Conservation (phyloP, 2,888 invertebrate genomes). For the Aphidius colemani region DNA sequence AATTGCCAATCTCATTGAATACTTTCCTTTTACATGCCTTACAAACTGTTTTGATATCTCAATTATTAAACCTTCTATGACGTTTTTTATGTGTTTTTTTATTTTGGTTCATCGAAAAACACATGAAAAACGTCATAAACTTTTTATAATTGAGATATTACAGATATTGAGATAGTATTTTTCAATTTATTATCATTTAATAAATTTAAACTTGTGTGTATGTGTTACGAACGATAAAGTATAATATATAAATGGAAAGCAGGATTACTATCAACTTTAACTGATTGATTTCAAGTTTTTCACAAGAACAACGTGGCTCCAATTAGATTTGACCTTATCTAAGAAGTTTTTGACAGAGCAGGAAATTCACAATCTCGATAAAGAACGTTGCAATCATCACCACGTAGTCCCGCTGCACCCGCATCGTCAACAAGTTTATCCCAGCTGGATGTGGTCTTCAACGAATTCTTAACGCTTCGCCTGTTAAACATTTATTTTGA, state of each 20-base stretch:
- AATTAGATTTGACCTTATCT: conserved; percentile 17
- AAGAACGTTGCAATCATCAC: conserved; percentile 51
- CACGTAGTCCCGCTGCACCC: conserved; percentile 49
- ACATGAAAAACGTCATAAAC: no score
- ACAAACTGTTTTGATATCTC: no score
- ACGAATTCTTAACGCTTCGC: conserved; percentile 42
- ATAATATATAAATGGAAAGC: neutral
- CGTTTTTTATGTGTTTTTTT: no score
- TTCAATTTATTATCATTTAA: no score
- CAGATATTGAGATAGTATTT: no score
- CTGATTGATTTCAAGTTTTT: conserved; percentile 33
- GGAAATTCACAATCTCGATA: conserved; percentile 49
- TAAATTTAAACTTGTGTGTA: no score
- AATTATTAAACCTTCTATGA: no score
- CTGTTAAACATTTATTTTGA: conserved; percentile 33
- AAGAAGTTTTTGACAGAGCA: conserved; percentile 21
- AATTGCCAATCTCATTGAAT: no score
- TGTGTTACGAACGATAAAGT: neutral
- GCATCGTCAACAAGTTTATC: conserved; percentile 53
- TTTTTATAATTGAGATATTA: no score
- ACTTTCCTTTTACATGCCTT: no score
- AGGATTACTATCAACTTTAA: neutral
- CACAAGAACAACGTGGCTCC: neutral
- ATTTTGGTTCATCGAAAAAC: no score
- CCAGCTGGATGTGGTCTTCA: conserved; percentile 49